Conservation (phyloP, 1,140 invertebrate genomes). For the Rhyacophila brunnea region DNA sequence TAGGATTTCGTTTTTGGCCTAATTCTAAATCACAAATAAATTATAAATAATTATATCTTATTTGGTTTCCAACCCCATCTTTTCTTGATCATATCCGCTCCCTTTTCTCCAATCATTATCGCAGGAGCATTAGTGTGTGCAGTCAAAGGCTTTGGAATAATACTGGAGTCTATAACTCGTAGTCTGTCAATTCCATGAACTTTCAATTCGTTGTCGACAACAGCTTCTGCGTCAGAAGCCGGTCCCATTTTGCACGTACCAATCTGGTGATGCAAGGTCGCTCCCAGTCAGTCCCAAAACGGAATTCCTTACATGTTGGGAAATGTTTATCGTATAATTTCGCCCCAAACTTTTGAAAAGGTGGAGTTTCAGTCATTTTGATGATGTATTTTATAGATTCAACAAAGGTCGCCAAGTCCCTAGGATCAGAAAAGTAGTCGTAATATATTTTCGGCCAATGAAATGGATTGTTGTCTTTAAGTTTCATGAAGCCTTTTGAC, state of each 20-base stretch:
- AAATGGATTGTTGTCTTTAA: conserved; percentile 70
- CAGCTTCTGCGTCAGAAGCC: conserved; percentile 49
- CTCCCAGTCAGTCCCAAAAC: conserved; percentile 50
- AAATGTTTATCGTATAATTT: conserved; percentile 44
- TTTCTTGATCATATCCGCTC: conserved; percentile 50
- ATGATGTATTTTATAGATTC: conserved; percentile 40
- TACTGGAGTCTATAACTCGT: conserved; percentile 46
- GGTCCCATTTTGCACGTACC: conserved; percentile 66
- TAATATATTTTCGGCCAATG: conserved; percentile 64
- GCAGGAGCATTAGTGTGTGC: conserved; percentile 45
- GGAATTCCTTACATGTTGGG: conserved; percentile 48
- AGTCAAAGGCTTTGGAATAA: conserved; percentile 42
- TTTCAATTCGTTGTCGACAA: conserved; percentile 58
- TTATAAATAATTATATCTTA: too few species aligned
- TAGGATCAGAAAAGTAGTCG: conserved; percentile 30
- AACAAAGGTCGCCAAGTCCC: conserved; percentile 44
- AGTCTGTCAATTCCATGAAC: conserved; percentile 48
- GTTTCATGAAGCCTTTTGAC: conserved; percentile 66
- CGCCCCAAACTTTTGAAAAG: conserved; percentile 42
- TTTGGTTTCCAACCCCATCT: conserved; percentile 18
- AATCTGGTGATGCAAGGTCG: conserved; percentile 54
- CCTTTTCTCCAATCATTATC: conserved; percentile 59
- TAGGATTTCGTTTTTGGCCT: too few species aligned
- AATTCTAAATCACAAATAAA: too few species aligned
- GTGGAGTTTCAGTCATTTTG: conserved; percentile 35